A percentile compares a stretch with the other conserved stretches of the same genome.
Conservation (phyloP, 2,888 invertebrate species). For the Hirudinaria manillensis region DNA sequence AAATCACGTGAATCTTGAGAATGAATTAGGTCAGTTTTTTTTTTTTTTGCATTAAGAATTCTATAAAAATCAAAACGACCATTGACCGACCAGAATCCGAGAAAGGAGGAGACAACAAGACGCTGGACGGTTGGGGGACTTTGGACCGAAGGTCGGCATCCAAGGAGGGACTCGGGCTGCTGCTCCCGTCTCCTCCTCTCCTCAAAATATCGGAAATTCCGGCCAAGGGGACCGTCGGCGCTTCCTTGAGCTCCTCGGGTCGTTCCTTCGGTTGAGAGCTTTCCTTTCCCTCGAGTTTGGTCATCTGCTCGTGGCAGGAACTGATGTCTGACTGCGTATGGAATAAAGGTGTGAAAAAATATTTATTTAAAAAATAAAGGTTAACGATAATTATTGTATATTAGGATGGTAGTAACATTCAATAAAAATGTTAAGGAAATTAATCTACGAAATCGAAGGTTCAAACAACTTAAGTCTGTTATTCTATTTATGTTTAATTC, state of each 20-base stretch:
- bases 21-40: no score
- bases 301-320: neutral
- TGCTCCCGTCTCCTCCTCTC: slow-evolving; percentile 14
- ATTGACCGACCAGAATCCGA: neutral
- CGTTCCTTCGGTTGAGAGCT: neutral
- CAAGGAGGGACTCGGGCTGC: slow-evolving; percentile 16
- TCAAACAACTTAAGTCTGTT: no score
- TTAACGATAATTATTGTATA: no score
- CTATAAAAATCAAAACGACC: no score
- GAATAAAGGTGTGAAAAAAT: no score
- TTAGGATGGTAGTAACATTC: no score
- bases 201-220: slow-evolving; percentile 15
- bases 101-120: neutral
- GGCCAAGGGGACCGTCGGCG: neutral
- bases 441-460: no score
- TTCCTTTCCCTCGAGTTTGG: neutral
- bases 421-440: no score
- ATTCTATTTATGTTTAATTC: no score
- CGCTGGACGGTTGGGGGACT: neutral
- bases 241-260: neutral
- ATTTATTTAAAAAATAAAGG: no score
- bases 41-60: no score
- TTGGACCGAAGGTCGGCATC: neutral
- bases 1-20: no score
- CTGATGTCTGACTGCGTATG: neutral